Conservation (phyloP, 2,797 vertebrate genomes). For the Nasua narica region DNA sequence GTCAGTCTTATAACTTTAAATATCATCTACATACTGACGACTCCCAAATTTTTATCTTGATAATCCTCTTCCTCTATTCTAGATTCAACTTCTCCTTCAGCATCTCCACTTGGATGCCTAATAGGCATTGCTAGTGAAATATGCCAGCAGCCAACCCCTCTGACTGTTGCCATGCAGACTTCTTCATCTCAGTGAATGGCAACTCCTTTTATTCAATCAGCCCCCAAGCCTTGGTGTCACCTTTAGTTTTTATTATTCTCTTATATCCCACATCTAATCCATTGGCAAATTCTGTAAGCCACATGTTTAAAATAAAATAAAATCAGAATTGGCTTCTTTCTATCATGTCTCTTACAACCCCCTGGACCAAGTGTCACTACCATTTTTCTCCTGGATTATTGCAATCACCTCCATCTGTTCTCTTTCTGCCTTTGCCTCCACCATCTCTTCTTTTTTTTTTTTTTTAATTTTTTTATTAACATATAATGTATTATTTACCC, state of each 20-base stretch:
- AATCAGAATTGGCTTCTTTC: background rate
- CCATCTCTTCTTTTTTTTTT: too few relatives aligned
- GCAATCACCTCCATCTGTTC: background rate
- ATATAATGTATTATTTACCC: too few relatives aligned
- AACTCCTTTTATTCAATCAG: background rate
- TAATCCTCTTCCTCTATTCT: background rate
- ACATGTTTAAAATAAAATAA: background rate
- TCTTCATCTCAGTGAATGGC: background rate
- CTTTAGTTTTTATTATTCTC: background rate
- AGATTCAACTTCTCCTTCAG: background rate
- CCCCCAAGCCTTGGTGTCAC: background rate
- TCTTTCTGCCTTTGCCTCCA: background rate
- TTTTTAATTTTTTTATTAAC: too few relatives aligned
- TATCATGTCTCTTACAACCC: background rate
- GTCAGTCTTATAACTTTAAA: background rate
- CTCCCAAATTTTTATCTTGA: background rate
- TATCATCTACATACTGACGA: background rate
- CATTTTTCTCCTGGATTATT: background rate
- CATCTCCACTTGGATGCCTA: background rate
- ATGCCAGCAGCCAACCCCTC: background rate
- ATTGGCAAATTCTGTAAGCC: background rate
- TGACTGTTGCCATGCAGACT: background rate
- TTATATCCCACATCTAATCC: background rate
- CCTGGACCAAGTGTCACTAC: background rate
- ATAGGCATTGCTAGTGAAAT: background rate